These are phyloP conservation scores for Globia sparganii DNA, from an alignment of 2,888 invertebrate species.

Conservation along the genomic window DNA sequence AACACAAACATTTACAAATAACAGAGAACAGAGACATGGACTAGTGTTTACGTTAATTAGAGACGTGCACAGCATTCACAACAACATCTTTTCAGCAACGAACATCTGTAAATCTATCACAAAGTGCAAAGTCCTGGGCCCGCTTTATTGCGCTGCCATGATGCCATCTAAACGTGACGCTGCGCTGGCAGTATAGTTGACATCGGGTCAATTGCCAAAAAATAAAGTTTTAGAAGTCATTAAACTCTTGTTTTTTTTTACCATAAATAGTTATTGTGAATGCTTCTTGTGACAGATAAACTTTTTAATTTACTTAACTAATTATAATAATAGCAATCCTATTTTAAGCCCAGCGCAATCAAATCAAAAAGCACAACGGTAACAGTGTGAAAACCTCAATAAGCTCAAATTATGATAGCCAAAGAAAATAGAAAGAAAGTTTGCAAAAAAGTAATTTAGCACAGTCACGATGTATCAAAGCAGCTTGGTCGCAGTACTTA, in stretches of 20 bases:
- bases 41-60: no score
- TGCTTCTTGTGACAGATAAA: no score
- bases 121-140: no score
- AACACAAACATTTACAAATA: no score
- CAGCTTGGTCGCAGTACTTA: constrained; percentile 63
- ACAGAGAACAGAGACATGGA: no score
- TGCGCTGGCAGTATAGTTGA: no score
- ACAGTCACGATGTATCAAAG: constrained; percentile 76
- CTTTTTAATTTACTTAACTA: neutral
- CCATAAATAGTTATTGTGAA: neutral
- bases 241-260: neutral
- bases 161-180: no score
- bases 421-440: neutral
- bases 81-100: no score
- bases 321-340: neutral
- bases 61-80: no score
- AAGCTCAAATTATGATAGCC: neutral
- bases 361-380: neutral
- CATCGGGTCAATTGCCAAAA: neutral
- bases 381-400: no score
- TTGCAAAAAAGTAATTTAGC: constrained; percentile 42
- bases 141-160: no score
- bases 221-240: neutral
- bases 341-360: neutral
- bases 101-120: no score